Conservation (phyloP, 2,113 vertebrate genomes). For the Malurus elegans region DNA sequence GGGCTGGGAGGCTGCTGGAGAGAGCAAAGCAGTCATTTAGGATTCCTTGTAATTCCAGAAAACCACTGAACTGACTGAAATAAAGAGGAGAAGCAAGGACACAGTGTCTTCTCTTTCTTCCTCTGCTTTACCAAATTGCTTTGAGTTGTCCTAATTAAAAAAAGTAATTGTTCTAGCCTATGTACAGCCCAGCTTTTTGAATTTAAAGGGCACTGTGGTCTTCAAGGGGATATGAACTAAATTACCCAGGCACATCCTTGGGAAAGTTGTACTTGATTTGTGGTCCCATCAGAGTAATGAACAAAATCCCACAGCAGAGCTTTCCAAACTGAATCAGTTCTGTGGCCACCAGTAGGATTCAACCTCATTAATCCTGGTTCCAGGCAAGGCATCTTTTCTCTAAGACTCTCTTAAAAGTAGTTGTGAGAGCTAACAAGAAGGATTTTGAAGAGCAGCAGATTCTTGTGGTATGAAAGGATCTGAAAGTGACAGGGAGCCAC, state of each 20-base stretch:
- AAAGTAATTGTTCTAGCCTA: neutral
- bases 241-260: neutral
- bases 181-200: neutral
- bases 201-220: neutral
- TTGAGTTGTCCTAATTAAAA: neutral
- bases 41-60: neutral
- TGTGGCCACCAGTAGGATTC: neutral
- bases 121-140: neutral
- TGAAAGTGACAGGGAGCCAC: neutral
- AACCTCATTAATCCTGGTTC: neutral
- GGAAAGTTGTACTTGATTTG: neutral
- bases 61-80: neutral
- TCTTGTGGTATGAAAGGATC: too few species aligned
- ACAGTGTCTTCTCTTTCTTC: neutral
- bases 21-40: neutral
- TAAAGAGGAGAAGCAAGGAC: neutral
- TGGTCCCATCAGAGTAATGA: neutral
- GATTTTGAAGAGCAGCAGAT: neutral
- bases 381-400: neutral
- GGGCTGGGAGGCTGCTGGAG: neutral
- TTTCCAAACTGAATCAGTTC: neutral
- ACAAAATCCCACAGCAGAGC: neutral
- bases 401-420: neutral
- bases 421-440: neutral
- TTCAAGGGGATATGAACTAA: neutral